Conservation (phyloP, 2,113 vertebrate species). For the Leptobrachium ailaonicum region DNA sequence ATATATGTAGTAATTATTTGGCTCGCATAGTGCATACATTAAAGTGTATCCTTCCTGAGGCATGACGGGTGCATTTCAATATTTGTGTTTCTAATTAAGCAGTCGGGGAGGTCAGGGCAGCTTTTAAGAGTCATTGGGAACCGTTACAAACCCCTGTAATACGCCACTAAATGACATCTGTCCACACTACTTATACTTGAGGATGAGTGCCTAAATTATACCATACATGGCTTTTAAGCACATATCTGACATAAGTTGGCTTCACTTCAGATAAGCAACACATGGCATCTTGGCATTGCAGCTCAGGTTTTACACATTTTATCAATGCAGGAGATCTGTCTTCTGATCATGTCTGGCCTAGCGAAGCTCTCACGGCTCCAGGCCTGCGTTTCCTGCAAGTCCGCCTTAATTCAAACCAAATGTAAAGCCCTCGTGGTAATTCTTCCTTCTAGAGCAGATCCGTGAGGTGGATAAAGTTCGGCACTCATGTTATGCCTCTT, state of each 20-base stretch:
- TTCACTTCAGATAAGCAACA: not conserved
- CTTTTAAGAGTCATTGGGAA: too few relatives aligned
- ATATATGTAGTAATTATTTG: too few relatives aligned
- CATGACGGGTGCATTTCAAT: too few relatives aligned
- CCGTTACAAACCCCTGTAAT: too few relatives aligned
- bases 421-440: constrained; percentile 37
- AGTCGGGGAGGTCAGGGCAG: too few relatives aligned
- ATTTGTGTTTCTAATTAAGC: too few relatives aligned
- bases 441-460: constrained; percentile 39
- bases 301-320: constrained; percentile 20
- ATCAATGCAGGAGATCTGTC: not conserved
- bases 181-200: not conserved
- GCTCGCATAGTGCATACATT: too few relatives aligned
- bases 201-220: not conserved
- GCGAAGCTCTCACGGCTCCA: constrained; percentile 3
- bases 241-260: not conserved
- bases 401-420: constrained; percentile 45
- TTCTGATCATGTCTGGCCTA: constrained; percentile 9
- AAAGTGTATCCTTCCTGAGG: too few relatives aligned
- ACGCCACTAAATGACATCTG: not conserved
- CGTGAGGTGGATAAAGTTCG: constrained; percentile 30
- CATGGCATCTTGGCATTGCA: constrained; percentile 14
- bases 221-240: not conserved
- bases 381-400: constrained; percentile 24
- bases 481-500: constrained; percentile 38